Evolutionary conservation across 2,888 invertebrate species (phyloP), one percentile per base, ranked within the genome.

Genomic region (Phragmatobia fuliginosa): DNA sequence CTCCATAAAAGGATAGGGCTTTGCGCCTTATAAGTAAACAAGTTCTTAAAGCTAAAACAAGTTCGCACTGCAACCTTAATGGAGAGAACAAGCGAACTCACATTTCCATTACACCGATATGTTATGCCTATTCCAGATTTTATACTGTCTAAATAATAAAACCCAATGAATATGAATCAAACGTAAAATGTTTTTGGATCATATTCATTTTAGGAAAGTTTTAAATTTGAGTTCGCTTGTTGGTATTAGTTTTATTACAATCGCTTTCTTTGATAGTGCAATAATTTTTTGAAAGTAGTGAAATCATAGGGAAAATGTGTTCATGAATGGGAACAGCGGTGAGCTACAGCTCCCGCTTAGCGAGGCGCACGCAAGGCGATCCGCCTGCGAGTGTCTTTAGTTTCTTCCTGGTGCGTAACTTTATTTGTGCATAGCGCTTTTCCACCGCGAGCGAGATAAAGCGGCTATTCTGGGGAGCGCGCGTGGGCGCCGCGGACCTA

Each of bases 361-460:
- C 79, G 76, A 74, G 74, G 75, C 78, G 82, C 76, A 75, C 78
- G 82, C 75, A 71, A 80, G 83, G 83, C 86, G 84, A 82, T 80
- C 80, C 77, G 83, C 77, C 77, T 83, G 83, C 84, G 84, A 84
- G 78, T 88, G 88, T 87, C 87, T 92, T 90, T 87, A 86, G 90
- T 92, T 92, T 92, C 92, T 87, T 88, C 88, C 88, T 87, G 86
- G 84, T 87, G 87, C 84, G 87, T 90, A 90, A 88, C 90, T 91
- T 91, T 94, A 93, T 93, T 92, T 92, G 93, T 92, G 93, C 94
- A 93, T 91, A 91, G 91, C 92, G 92, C 91, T 91, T 92, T 91
- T 90, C 92, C 86, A 76, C 89, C 84, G 88, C 90, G 92, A 88
- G 92, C 90, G 89, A 88, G 90, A 89, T 88, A 88, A 89, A 86